These are phyloP conservation scores for Brachionus manjavacas DNA, from an alignment of 1,140 invertebrate genomes.

Conservation along the genomic window DNA sequence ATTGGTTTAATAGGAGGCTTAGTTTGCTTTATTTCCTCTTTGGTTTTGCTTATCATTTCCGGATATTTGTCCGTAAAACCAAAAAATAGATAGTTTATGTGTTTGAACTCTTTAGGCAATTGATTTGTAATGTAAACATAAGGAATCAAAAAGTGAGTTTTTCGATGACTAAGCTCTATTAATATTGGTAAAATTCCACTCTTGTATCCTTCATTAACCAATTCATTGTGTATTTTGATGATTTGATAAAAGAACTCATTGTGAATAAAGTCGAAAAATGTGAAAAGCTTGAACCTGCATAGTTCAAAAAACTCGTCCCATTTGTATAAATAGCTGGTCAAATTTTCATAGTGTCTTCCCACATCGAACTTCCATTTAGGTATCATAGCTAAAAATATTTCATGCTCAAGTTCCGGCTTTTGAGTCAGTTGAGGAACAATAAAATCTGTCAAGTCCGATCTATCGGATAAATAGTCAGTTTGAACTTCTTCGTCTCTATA, in stretches of 20 bases:
- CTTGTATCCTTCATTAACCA: neutral
- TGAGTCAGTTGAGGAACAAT: neutral
- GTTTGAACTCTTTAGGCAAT: conserved; percentile 7
- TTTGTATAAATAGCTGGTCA: neutral
- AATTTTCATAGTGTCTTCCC: neutral
- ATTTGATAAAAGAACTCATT: conserved; percentile 29
- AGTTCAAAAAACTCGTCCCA: conserved; percentile 35
- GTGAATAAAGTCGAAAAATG: neutral
- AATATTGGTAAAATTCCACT: neutral
- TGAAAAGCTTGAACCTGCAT: neutral
- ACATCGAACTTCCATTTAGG: neutral
- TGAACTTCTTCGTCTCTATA: conserved; percentile 11
- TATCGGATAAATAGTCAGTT: neutral
- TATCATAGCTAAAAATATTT: conserved; percentile 8
- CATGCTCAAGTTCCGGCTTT: neutral
- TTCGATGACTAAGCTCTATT: neutral
- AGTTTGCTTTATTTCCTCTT: neutral
- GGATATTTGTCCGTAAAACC: conserved; percentile 12
- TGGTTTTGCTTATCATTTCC: neutral
- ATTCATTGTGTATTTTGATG: neutral
- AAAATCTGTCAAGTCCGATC: neutral
- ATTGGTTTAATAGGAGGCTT: neutral
- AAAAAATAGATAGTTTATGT: conserved; percentile 9
- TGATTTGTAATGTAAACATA: conserved; percentile 31
- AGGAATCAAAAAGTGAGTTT: conserved; percentile 10